phyloP scores from a whole-genome alignment of 53 echinoderm and acorn worm genomes.

The Apostichopus leukothele region DNA sequence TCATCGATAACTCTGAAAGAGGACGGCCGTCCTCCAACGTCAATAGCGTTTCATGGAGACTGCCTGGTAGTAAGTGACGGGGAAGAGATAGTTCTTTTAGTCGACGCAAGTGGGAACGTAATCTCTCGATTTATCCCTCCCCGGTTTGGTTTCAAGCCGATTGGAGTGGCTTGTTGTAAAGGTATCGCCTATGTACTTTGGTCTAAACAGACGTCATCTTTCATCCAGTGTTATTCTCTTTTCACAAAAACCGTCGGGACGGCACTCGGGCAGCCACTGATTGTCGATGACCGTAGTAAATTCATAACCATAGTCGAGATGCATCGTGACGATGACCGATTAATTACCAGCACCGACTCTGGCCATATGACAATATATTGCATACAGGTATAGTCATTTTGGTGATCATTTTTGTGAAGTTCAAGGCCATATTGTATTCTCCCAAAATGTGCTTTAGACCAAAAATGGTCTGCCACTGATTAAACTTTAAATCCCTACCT shows the following conservation, averaged over 20 bases:
- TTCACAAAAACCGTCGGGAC: neutral
- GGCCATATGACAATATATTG: constrained; percentile 15
- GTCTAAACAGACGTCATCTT: neutral
- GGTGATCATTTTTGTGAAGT: neutral
- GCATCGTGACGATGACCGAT: neutral
- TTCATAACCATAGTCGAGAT: constrained; percentile 8
- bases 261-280: neutral
- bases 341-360: neutral
- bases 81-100: neutral
- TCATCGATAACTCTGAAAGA: constrained; percentile 11
- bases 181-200: constrained; percentile 16
- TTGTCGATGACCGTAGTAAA: neutral
- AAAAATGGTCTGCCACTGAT: no score
- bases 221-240: constrained; percentile 23
- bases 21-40: neutral
- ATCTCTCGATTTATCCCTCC: constrained; percentile 22
- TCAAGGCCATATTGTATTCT: no score
- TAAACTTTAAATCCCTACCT: no score
- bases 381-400: neutral
- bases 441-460: no score
- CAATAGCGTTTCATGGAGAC: neutral
- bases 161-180: neutral
- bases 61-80: constrained; percentile 2
- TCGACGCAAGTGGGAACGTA: neutral
- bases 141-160: neutral